Percentiles rank a stretch among this genome's conserved stretches.
phyloP scores from a whole-genome alignment of 2,113 vertebrate genomes.

The Sinocyclocheilus anshuiensis region DNA sequence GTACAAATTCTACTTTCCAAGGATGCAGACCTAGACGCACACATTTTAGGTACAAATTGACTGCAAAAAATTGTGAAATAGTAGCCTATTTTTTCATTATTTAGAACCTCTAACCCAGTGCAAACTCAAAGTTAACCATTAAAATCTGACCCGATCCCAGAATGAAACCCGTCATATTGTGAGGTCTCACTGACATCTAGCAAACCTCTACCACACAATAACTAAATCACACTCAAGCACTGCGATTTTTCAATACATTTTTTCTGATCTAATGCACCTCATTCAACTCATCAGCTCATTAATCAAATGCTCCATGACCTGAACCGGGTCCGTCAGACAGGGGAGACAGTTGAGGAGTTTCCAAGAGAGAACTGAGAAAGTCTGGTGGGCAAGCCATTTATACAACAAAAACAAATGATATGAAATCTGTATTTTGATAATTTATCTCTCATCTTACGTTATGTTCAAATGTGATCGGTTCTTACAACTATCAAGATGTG shows the following conservation, averaged over 20 bases:
- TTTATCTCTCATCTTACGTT: neutral
- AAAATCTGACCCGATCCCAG: neutral
- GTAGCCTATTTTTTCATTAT: neutral
- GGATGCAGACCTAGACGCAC: neutral
- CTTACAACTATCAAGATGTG: neutral
- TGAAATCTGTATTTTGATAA: neutral
- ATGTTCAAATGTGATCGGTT: neutral
- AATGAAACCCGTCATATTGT: neutral
- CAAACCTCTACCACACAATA: neutral
- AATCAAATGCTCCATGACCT: neutral
- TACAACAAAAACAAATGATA: neutral
- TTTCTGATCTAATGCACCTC: neutral
- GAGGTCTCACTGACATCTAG: neutral
- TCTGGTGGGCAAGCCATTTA: neutral
- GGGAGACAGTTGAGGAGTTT: neutral
- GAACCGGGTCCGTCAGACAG: too few relatives aligned
- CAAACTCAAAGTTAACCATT: neutral
- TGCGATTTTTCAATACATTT: neutral
- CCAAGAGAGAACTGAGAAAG: neutral
- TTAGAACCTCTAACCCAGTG: neutral
- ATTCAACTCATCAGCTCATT: neutral
- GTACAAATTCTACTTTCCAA: neutral
- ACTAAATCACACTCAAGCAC: neutral
- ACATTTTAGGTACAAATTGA: neutral
- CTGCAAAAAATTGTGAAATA: neutral